phyloP scores from a whole-genome alignment of 1,140 invertebrate species.

The Rhopalosiphum padi region DNA sequence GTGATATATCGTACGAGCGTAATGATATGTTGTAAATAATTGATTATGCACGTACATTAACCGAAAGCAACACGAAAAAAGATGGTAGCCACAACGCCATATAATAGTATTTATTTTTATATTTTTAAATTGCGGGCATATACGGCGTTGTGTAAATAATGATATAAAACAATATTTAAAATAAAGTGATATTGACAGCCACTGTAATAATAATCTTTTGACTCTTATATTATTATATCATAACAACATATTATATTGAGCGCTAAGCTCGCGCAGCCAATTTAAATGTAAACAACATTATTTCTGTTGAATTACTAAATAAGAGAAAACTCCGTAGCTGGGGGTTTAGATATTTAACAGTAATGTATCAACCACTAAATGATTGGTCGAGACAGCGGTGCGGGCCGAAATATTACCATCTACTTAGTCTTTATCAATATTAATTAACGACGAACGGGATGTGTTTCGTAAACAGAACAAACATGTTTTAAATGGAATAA shows the following conservation, averaged over 20 bases:
- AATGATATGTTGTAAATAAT: not conserved
- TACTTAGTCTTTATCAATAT: slow-evolving; percentile 32
- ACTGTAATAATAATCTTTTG: not conserved
- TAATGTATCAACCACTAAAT: slow-evolving; percentile 11
- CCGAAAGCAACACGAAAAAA: not conserved
- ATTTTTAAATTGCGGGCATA: not conserved
- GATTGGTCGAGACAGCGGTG: slow-evolving; percentile 33
- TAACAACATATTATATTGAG: too few relatives aligned
- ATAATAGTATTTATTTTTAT: not conserved
- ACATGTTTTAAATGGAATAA: not conserved
- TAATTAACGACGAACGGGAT: slow-evolving; percentile 33
- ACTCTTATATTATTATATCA: not conserved
- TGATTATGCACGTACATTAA: not conserved
- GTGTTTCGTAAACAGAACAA: not conserved
- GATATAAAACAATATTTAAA: not conserved
- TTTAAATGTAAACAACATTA: slow-evolving; percentile 5
- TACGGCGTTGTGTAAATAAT: not conserved
- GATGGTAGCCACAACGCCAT: not conserved
- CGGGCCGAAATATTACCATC: slow-evolving; percentile 30
- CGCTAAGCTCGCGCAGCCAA: not conserved
- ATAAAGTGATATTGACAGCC: not conserved
- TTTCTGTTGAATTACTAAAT: not conserved
- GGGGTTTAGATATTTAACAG: not conserved
- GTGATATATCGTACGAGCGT: not conserved
- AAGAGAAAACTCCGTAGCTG: not conserved